A percentile compares a stretch with the other conserved stretches of the same genome.
Evolutionary conservation across 2,797 vertebrate genomes (phyloP).

Genomic region (Arctocebus calabarensis): DNA sequence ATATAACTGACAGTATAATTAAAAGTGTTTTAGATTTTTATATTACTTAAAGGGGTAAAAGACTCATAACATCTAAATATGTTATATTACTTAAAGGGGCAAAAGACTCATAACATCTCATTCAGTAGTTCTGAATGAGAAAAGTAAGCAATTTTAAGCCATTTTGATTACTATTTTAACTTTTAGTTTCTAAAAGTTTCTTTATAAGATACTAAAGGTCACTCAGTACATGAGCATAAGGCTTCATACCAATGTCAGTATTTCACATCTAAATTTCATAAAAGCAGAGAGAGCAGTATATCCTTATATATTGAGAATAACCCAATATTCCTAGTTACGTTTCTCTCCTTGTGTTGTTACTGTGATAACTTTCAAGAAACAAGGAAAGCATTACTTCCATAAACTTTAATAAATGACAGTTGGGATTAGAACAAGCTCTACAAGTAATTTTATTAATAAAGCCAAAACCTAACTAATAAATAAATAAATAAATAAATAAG

Average conservation of each 20-base stretch:
- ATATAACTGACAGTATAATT: neutral
- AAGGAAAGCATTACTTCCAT: neutral
- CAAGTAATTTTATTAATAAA: neutral
- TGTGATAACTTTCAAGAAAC: neutral
- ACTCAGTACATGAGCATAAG: neutral
- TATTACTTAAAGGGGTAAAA: neutral
- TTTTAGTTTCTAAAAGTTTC: neutral
- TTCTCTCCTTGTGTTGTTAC: neutral
- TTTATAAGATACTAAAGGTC: neutral
- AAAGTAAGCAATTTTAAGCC: neutral
- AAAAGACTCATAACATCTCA: neutral
- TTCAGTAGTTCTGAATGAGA: too few species aligned
- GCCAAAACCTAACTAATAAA: neutral
- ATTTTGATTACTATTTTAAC: neutral
- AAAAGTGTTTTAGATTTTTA: neutral
- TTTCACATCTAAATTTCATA: neutral
- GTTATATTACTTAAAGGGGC: neutral
- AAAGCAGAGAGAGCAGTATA: neutral
- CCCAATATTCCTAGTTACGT: fast-evolving
- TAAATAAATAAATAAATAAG: neutral
- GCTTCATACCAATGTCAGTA: neutral
- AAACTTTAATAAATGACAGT: neutral
- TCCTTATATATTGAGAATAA: too few species aligned
- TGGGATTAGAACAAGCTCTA: neutral
- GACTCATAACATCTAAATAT: neutral